Conservation (phyloP, 2,797 vertebrate genomes). For the Cossypha dichroa region DNA sequence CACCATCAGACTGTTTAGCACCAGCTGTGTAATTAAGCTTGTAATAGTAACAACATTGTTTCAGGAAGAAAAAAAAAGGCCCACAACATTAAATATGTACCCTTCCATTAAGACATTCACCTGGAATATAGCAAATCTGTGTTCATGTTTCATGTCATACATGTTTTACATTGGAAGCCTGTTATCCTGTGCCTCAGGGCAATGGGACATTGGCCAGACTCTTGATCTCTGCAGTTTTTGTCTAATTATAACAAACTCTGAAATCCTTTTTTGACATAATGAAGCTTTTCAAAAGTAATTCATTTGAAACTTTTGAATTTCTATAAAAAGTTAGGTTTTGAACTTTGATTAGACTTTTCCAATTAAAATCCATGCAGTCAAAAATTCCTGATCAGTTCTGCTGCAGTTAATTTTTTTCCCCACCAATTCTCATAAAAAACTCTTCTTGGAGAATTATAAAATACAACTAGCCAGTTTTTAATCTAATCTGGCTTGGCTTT, state of each 20-base stretch:
- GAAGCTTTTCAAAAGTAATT: not conserved
- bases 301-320: not conserved
- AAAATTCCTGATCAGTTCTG: slow-evolving; percentile 4
- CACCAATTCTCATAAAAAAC: not conserved
- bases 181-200: not conserved
- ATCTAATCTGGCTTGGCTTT: slow-evolving; percentile 42
- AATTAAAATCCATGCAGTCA: not conserved
- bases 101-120: not conserved
- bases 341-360: not conserved
- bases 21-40: not conserved
- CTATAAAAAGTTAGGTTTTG: not conserved
- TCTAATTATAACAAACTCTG: not conserved
- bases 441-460: slow-evolving; percentile 8
- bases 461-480: not conserved
- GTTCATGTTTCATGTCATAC: not conserved
- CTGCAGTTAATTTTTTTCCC: not conserved
- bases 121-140: not conserved
- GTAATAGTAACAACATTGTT: not conserved
- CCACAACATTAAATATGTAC: not conserved
- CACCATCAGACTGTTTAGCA: not conserved
- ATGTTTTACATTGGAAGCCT: not conserved
- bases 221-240: not conserved
- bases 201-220: not conserved
- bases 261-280: not conserved
- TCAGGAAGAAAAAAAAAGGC: not conserved